Evolutionary conservation across 2,113 vertebrate genomes (phyloP).

Genomic region (Isichthys henryi): DNA sequence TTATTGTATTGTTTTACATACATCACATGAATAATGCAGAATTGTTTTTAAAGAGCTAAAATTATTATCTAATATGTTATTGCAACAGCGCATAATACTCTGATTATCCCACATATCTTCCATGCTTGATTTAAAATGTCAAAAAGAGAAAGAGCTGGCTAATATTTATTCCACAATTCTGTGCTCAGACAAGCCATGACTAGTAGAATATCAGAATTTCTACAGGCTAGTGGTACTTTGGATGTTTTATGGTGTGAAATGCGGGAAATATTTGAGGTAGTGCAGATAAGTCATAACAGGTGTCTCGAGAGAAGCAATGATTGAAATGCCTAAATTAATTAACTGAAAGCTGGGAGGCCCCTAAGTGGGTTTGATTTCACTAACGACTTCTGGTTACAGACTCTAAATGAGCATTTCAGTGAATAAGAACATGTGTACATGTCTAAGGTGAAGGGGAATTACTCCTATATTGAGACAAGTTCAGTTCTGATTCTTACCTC

Average conservation of each 20-base stretch:
- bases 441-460: neutral
- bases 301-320: neutral
- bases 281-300: neutral
- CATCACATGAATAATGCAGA: neutral
- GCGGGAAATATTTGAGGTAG: neutral
- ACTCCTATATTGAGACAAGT: neutral
- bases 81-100: neutral
- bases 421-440: neutral
- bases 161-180: neutral
- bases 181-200: neutral
- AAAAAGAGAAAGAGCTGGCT: neutral
- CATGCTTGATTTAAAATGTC: neutral
- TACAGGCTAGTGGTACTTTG: neutral
- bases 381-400: neutral
- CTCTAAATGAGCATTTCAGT: neutral
- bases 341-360: neutral
- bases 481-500: neutral
- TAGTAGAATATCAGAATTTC: neutral
- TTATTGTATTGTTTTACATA: neutral
- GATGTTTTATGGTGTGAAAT: neutral
- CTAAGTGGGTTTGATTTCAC: neutral
- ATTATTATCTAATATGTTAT: neutral
- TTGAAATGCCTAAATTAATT: neutral
- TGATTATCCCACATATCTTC: neutral
- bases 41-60: neutral